Evolutionary conservation across 2,888 invertebrate genomes (phyloP).

Genomic region (Helleia helle): DNA sequence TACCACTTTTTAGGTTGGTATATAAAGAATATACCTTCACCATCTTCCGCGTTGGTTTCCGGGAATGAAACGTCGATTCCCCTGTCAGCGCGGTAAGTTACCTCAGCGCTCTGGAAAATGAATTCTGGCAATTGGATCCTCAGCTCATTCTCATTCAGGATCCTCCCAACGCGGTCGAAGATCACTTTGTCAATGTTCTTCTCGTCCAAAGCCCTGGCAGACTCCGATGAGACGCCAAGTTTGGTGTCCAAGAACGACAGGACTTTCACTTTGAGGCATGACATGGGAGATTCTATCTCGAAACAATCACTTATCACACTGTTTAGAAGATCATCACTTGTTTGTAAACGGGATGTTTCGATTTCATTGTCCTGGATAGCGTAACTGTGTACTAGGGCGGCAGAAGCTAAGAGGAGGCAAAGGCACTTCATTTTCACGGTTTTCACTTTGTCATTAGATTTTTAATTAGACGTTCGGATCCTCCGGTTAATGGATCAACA

Average conservation of each 20-base stretch:
- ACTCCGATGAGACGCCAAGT: slow-evolving; percentile 75
- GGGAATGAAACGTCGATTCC: slow-evolving; percentile 78
- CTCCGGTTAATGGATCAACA: slow-evolving; percentile 68
- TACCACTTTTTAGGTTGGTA: not conserved
- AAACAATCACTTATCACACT: slow-evolving; percentile 83
- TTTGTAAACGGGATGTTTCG: slow-evolving; percentile 70
- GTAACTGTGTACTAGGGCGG: slow-evolving; percentile 59
- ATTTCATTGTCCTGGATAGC: slow-evolving; percentile 73
- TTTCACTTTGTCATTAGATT: slow-evolving; percentile 61
- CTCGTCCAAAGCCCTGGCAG: slow-evolving; percentile 74
- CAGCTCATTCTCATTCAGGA: slow-evolving; percentile 83
- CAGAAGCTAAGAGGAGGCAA: slow-evolving; percentile 66
- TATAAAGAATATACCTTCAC: slow-evolving; percentile 59
- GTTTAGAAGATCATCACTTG: slow-evolving; percentile 80
- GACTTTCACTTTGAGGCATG: slow-evolving; percentile 85
- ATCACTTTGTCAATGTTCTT: slow-evolving; percentile 82
- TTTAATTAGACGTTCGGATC: slow-evolving; percentile 61
- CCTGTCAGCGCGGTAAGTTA: slow-evolving; percentile 78
- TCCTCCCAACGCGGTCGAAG: slow-evolving; percentile 79
- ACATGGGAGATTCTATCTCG: slow-evolving; percentile 77
- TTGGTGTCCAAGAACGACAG: slow-evolving; percentile 83
- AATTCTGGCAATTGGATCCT: slow-evolving; percentile 81
- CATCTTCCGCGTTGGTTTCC: slow-evolving; percentile 64
- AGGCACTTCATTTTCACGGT: slow-evolving; percentile 63
- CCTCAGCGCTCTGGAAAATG: slow-evolving; percentile 78